phyloP scores from a whole-genome alignment of 2,797 vertebrate genomes.

The Acrossocheilus fasciatus region DNA sequence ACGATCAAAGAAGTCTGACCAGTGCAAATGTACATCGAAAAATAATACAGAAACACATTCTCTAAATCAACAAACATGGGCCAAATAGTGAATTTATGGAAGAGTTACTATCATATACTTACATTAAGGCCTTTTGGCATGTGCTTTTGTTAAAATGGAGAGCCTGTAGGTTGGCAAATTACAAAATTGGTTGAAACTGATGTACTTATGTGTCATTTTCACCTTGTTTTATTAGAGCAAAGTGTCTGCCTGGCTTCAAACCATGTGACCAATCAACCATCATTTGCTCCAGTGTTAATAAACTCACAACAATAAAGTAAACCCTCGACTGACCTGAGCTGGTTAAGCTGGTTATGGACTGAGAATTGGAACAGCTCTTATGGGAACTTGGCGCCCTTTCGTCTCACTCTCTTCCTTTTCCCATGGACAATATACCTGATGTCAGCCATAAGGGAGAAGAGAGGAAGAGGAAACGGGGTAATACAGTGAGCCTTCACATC shows the following conservation, averaged over 20 bases:
- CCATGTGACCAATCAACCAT: conserved; percentile 59
- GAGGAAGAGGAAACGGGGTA: conserved; percentile 42
- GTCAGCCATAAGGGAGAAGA: conserved; percentile 15
- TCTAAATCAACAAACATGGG: conserved; percentile 6
- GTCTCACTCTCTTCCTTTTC: conserved; percentile 38
- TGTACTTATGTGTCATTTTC: conserved; percentile 75
- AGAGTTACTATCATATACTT: background rate
- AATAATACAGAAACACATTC: background rate
- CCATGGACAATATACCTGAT: conserved; percentile 30
- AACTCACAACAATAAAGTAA: background rate
- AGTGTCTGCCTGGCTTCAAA: conserved; percentile 71
- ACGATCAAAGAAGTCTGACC: background rate
- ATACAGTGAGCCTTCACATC: conserved; percentile 36
- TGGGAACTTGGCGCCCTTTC: conserved; percentile 19
- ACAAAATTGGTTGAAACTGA: conserved; percentile 71
- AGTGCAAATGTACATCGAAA: background rate
- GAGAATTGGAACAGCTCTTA: background rate
- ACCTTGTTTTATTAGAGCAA: conserved; percentile 71
- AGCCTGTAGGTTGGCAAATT: conserved; percentile 62
- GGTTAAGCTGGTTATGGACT: conserved; percentile 25
- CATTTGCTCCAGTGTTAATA: background rate
- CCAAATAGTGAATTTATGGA: conserved; percentile 7
- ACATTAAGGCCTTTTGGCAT: conserved; percentile 11
- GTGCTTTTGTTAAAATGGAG: conserved; percentile 13
- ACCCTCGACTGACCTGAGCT: background rate